Evolutionary conservation across 1,140 invertebrate genomes (phyloP), one percentile per base, ranked within the genome.

Genomic region (Sesamia nonagrioides): DNA sequence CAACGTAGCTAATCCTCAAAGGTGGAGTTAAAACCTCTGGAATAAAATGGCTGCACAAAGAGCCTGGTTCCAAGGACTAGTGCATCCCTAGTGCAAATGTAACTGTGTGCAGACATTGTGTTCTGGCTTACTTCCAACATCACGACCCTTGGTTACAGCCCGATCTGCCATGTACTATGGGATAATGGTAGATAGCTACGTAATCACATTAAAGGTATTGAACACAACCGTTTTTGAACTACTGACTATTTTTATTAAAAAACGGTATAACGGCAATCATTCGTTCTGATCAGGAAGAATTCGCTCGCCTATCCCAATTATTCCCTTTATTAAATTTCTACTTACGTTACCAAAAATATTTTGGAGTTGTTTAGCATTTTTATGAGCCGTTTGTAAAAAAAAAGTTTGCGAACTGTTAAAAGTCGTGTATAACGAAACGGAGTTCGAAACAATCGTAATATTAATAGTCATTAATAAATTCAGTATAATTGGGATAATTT

Each of bases 401-500:
- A n/a, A 50, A 13, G 45, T 50, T 50, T 2, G 5, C 4, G 15
- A 50, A 33, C 35, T 68, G 54, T 42, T 66, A 68, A 77, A 40
- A 68, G 9, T 52, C 9, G 60, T 77, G 58, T 35, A 35, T 9
- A 35, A 18, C 42, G 60, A 52, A 50, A 68, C 50, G 48, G 66
- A 56, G 35, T 66, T 54, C 50, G 33, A 56, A 74, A 74, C 18
- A 73, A 63, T 54, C 63, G 81, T 84, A 78, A 84, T 69, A 87
- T 88, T 90, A 86, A 89, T 82, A 69, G 84, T 89, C 88, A 89
- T 90, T 91, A 89, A 88, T 90, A 91, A 77, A 89, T 89, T 91
- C 40, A 86, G 84, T 85, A 85, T 91, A 93, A 92, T 91, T 94
- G 88, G 84, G 88, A 91, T 88, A 92, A 92, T 93, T 91, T 89